These are phyloP conservation scores for Anthopleura xanthogrammica DNA, from an alignment of 92 coral and sea anemone genomes.

Conservation along the genomic window DNA sequence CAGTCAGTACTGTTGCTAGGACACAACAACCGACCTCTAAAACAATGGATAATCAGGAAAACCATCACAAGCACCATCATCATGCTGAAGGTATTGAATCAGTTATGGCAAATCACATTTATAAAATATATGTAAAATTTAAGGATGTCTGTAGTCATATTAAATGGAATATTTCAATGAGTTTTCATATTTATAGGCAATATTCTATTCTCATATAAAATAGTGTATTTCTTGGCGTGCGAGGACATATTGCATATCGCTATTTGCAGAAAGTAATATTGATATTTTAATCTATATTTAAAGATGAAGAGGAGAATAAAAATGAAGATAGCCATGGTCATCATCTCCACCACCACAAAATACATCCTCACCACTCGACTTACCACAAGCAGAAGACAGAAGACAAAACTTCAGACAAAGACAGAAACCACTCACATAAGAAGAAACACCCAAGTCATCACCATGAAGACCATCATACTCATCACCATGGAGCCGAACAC, in stretches of 20 bases:
- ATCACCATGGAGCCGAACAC: slow-evolving; percentile 22
- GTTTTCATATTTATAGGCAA: too few relatives aligned
- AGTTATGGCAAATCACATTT: not conserved
- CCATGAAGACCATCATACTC: slow-evolving; percentile 14
- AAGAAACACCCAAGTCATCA: not conserved
- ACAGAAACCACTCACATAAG: not conserved
- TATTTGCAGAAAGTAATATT: not conserved
- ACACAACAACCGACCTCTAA: slow-evolving; percentile 5
- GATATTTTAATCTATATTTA: not conserved
- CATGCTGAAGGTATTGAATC: not conserved
- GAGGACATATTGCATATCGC: too few relatives aligned
- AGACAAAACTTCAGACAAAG: not conserved
- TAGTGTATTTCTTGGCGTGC: too few relatives aligned
- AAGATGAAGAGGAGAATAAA: not conserved
- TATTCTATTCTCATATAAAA: too few relatives aligned
- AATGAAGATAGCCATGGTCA: not conserved
- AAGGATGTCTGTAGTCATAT: too few relatives aligned
- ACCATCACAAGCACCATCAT: slow-evolving; percentile 7
- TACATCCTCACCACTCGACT: not conserved
- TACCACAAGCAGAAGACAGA: not conserved
- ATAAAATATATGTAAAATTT: too few relatives aligned
- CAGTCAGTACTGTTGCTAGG: not conserved
- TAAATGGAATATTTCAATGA: too few relatives aligned
- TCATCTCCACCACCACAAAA: slow-evolving; percentile 1
- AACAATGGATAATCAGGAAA: slow-evolving; percentile 2